Base-by-base conservation (phyloP, 2,797 vertebrate genomes). In the Acrocephalus scirpaceus region DNA sequence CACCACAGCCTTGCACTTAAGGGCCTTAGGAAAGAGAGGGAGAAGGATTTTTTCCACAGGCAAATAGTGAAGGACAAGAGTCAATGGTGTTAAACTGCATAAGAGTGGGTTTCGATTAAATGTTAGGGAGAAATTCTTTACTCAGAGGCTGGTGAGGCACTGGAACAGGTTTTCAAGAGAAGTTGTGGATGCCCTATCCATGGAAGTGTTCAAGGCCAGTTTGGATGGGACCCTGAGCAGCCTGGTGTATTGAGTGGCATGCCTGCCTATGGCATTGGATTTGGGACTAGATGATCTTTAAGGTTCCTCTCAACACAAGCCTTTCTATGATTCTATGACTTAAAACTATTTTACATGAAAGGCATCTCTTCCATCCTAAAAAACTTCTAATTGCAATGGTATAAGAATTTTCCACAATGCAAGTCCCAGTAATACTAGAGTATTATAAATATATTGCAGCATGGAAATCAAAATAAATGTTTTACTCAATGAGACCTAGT, bases 401-500 rank as follows among this genome's bases (percentile, higher is more conserved):
- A 95, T 45, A 18, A n/a, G 65, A 72, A 57, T 96, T 95, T 94
- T 93, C 57, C 54, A 88, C 83, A 85, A 90, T 22, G 13, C 40
- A 95, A 93, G 67, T 93, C 42, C 36, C 80, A 77, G 83, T 97
- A 95, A 80, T 96, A 90, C 54, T 93, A 93, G 25, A 30, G 16
- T 58, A 70, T 92, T 80, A 66, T 81, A 54, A 79, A 96, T 92
- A 96, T 83, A 95, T 62, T 79, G n/a, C 57, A 75, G 79, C 30
- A 30, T 93, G 78, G 70, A 96, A 97, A 93, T 89, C 58, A 96
- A 95, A 94, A 92, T 76, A 82, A 94, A 86, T 88, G 34, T 90
- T 96, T 93, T 81, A 93, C 81, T 96, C 86, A 91, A 74, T 54
- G 74, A 93, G 74, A 76, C 36, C 77, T 72, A 65, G 82, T 44